Conservation (phyloP, 2,113 vertebrate genomes). For the Xyrauchen texanus region DNA sequence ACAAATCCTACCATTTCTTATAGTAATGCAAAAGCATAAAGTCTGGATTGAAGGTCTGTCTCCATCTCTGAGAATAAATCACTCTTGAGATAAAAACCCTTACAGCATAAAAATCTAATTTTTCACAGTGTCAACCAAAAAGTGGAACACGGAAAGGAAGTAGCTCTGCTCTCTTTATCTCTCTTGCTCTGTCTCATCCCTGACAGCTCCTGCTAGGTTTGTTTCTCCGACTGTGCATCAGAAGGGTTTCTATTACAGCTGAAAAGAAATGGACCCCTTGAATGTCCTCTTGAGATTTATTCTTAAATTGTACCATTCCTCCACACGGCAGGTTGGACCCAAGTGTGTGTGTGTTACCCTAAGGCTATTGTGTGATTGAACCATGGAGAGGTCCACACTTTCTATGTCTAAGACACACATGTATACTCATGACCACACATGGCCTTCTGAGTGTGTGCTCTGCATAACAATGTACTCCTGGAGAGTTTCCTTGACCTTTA, state of each 20-base stretch:
- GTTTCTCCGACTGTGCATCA: conserved; percentile 7
- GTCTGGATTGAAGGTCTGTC: conserved; percentile 1
- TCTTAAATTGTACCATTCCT: conserved; percentile 5
- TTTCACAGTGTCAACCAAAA: conserved; percentile 9
- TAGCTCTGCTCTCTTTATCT: neutral
- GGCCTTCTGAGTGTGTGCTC: neutral
- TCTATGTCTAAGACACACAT: neutral
- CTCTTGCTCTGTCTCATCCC: neutral
- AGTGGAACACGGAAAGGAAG: conserved; percentile 7
- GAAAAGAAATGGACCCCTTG: neutral
- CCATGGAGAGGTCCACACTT: neutral
- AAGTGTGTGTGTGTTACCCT: conserved; percentile 34
- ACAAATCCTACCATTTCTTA: neutral
- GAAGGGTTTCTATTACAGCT: conserved; percentile 16
- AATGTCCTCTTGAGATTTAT: neutral
- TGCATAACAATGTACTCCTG: neutral
- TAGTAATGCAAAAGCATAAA: neutral
- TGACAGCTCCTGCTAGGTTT: conserved; percentile 5
- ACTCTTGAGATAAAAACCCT: neutral
- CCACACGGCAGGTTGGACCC: conserved; percentile 8
- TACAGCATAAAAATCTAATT: conserved; percentile 15
- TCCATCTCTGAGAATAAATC: neutral
- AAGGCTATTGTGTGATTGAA: conserved; percentile 22
- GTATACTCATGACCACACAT: neutral
- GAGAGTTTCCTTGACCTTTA: conserved; percentile 6